Conservation (phyloP, 1,140 invertebrate species). For the Platorchestia sp. region DNA sequence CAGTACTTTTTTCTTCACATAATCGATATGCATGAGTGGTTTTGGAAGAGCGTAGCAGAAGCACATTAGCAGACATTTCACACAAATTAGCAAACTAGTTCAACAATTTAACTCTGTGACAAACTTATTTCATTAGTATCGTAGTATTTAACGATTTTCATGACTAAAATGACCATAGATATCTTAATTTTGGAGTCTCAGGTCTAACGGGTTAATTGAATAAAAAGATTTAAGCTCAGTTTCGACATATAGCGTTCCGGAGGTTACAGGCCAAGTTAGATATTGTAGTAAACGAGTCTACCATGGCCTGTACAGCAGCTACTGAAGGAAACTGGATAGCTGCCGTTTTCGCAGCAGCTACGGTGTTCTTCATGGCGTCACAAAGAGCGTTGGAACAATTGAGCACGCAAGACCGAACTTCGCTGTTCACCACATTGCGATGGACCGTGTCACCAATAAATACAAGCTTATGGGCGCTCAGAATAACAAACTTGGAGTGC, state of each 20-base stretch:
- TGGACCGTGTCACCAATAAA: constrained; percentile 94
- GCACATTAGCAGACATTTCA: not conserved
- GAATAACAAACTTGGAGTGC: constrained; percentile 93
- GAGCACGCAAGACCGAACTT: constrained; percentile 81
- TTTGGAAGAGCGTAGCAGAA: not conserved
- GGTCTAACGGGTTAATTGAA: not conserved
- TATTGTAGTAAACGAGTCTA: constrained; percentile 87
- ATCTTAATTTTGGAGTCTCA: not conserved
- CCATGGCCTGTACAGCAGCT: constrained; percentile 92
- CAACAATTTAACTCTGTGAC: not conserved
- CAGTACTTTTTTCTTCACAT: not conserved
- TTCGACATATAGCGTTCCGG: constrained; percentile 76
- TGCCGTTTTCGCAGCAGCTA: constrained; percentile 89
- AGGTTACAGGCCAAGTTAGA: constrained; percentile 83
- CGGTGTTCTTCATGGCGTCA: constrained; percentile 85
- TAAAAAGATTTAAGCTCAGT: constrained; percentile 10
- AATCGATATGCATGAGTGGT: not conserved
- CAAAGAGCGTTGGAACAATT: constrained; percentile 86
- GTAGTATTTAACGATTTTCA: not conserved
- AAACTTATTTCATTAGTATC: not conserved
- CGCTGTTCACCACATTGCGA: constrained; percentile 80
- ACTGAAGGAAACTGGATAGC: constrained; percentile 92
- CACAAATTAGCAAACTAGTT: not conserved
- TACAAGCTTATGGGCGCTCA: constrained; percentile 92
- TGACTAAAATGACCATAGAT: constrained; percentile 16